phyloP scores from a whole-genome alignment of 2,888 invertebrate genomes.

The Cheilosia vulpina region DNA sequence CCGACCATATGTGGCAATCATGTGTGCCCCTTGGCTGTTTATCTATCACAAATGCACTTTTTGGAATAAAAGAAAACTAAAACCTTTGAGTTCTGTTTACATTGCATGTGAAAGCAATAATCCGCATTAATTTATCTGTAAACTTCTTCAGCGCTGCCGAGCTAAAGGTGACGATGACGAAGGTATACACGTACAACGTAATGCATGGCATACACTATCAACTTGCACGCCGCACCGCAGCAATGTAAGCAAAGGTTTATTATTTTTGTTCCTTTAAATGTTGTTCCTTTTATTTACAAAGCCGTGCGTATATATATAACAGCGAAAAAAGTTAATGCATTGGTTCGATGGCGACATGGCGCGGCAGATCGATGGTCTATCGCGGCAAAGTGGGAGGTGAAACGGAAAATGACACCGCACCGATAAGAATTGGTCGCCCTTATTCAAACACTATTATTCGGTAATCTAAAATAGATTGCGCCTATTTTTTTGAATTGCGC shows the following conservation, averaged over 20 bases:
- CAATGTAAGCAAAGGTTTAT: conserved; percentile 39
- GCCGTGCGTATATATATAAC: conserved; percentile 2
- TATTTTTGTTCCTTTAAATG: conserved; percentile 8
- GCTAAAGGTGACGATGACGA: conserved; percentile 40
- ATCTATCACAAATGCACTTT: conserved; percentile 59
- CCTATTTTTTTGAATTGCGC: too few relatives aligned
- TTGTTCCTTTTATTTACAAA: conserved; percentile 40
- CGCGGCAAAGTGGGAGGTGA: too few relatives aligned
- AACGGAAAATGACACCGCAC: too few relatives aligned
- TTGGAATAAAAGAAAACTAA: conserved; percentile 12
- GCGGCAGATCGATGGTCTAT: too few relatives aligned
- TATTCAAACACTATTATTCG: too few relatives aligned
- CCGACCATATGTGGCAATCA: conserved; percentile 40
- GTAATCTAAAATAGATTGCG: too few relatives aligned
- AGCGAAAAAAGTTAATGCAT: too few relatives aligned
- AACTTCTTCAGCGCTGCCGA: conserved; percentile 27
- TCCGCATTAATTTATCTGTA: conserved; percentile 41
- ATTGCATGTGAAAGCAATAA: conserved; percentile 49
- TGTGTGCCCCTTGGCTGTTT: conserved; percentile 49
- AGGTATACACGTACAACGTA: conserved; percentile 2
- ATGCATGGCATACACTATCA: background rate
- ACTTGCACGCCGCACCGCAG: conserved; percentile 27
- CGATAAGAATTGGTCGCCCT: too few relatives aligned
- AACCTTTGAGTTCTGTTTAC: conserved; percentile 47
- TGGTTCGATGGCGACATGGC: too few relatives aligned